Evolutionary conservation across 2,888 invertebrate genomes (phyloP), one percentile per base, ranked within the genome.

Genomic region (Melanostoma mellinum): DNA sequence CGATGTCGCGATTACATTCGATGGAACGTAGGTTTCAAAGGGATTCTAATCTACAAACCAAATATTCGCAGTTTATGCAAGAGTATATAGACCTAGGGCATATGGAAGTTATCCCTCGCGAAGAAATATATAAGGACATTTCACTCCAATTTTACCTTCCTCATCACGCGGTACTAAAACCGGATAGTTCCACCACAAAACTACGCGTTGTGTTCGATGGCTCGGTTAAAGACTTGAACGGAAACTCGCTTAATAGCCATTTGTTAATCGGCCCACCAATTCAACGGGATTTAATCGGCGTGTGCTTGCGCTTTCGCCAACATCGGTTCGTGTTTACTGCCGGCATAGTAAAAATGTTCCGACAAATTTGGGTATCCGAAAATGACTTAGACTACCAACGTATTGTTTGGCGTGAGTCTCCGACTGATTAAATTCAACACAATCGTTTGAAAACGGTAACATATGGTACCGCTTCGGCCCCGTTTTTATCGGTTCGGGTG

Each of bases 261-360:
- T 30, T 78, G 9, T 20, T 72, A 4, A 53, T 78, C 8, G 60
- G 72, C 6, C 52, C 78, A 10, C 58, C 56, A 5, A 67, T 75
- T 36, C 58, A 67, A 33, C 42, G 44, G 3, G 44, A 68, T 36
- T 40, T 65, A 36, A 46, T 76, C 36, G 44, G 53, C 2, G 72
- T 72, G 30, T 67, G 58, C 33, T n/a, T 55, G 30, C 20, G 67
- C 5, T 77, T 77, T 38, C 50, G 65, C 4, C 65, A 50, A 20
- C 58, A 71, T 58, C 38, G 30, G 20, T 77, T 60, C 32, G 55
- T 35, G 3, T 72, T 72, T 10, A 61, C 78, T 2, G 73, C 82
- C 0, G 82, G 78, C 42, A 82, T 85, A 4, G 60, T 78, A 6
- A 84, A 86, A 35, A 86, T 86, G 84, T 85, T 86, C 46, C 76